Percentiles rank a stretch among this genome's conserved stretches.
Evolutionary conservation across 2,888 invertebrate species (phyloP).

Genomic region (Bibio marci): DNA sequence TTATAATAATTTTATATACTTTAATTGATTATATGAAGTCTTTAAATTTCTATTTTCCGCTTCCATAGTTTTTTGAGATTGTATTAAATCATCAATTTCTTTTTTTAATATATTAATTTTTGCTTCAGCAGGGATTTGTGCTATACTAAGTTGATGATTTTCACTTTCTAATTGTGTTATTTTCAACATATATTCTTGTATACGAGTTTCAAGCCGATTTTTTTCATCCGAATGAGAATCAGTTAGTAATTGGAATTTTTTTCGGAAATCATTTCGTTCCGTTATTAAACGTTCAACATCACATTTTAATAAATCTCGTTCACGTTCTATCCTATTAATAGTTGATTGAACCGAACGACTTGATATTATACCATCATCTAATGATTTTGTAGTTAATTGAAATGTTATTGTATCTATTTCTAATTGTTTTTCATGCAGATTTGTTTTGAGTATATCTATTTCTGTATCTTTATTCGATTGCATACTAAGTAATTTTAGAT

Average conservation of each 20-base stretch:
- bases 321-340: slow-evolving; percentile 26
- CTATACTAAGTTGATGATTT: slow-evolving; percentile 34
- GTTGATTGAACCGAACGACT: slow-evolving; percentile 20
- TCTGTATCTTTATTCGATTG: not conserved
- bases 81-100: slow-evolving; percentile 31
- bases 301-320: slow-evolving; percentile 35
- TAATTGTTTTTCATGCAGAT: slow-evolving; percentile 1
- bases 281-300: slow-evolving; percentile 39
- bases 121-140: slow-evolving; percentile 33
- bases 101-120: slow-evolving; percentile 36
- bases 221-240: slow-evolving; percentile 32
- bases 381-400: not conserved
- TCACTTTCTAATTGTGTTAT: slow-evolving; percentile 36
- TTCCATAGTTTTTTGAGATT: slow-evolving; percentile 33
- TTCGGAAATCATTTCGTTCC: slow-evolving; percentile 39
- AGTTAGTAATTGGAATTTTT: slow-evolving; percentile 35
- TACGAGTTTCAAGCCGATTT: slow-evolving; percentile 30
- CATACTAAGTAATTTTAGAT: slow-evolving; percentile 15
- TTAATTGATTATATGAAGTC: slow-evolving; percentile 37
- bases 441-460: not conserved
- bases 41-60: slow-evolving; percentile 35
- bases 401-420: not conserved
- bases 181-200: slow-evolving; percentile 33
- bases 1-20: slow-evolving; percentile 26
- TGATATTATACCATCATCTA: not conserved